Base-by-base conservation (phyloP, 2,113 vertebrate species). In the Cacatua alba region DNA sequence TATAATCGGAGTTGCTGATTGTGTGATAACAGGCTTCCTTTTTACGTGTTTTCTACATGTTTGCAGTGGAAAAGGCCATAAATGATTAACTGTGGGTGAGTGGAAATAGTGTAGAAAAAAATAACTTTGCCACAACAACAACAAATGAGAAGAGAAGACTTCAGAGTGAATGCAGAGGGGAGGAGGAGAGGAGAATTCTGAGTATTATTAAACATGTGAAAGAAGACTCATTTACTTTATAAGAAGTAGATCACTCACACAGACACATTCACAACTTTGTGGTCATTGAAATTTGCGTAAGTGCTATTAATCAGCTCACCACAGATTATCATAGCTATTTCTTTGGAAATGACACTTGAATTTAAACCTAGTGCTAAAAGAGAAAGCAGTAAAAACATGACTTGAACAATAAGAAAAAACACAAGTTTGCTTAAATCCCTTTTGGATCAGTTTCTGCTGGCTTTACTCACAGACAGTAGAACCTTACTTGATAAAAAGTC, bases 71-170 rank as follows among this genome's bases (percentile, higher is more conserved):
- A 98, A 98, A 97, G 98, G 97, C 98, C 96, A 81, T 97, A 96
- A 93, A 97, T 97, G 96, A 97, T 95, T 97, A 95, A 93, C 96
- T 98, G 98, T 98, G 98, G 98, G 98, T 97, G 98, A 99, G 98
- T 97, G 98, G 97, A 97, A 97, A 97, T 97, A 97, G 92, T 97
- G 98, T 97, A 98, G 98, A 99, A 98, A 98, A 98, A 98, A 98
- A 98, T 95, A 97, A 95, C 94, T 92, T 93, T 76, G 96, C 98
- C 98, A 98, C 98, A 97, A 98, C 96, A 99, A 98, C 97, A 98
- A 98, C 97, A 98, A 97, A 95, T 84, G 88, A 97, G 93, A 95
- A 86, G 26, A 94, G 78, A 95, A 82, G 88, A 94, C 95, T 95
- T 97, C 91, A 94, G 71, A 81, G 96, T 97, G 97, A 97, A 95